phyloP scores from a whole-genome alignment of 2,888 invertebrate species.

The Xanthorhoe spadicearia region DNA sequence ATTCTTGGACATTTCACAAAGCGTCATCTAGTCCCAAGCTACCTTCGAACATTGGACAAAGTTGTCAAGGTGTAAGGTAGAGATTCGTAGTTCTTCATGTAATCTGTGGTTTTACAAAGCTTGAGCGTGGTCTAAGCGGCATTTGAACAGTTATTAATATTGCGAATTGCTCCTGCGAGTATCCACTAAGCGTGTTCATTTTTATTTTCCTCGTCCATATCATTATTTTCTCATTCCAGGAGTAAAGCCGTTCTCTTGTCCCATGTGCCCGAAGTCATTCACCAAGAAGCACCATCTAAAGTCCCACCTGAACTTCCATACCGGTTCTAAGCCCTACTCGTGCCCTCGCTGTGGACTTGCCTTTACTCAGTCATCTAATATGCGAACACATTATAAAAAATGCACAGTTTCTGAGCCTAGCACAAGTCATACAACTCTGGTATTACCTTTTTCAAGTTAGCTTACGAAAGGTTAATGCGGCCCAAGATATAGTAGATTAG shows the following conservation, averaged over 20 bases:
- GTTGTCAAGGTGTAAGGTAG: no score
- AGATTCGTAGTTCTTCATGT: no score
- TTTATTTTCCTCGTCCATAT: no score
- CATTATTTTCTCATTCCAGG: slow-evolving; percentile 73
- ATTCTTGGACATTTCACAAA: no score
- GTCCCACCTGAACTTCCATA: slow-evolving; percentile 93
- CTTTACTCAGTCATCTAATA: slow-evolving; percentile 94
- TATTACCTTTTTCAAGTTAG: neutral
- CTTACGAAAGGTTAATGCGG: neutral
- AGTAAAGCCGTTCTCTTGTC: slow-evolving; percentile 89
- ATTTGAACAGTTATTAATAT: no score
- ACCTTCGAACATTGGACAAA: no score
- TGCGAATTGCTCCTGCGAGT: no score
- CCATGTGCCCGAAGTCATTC: slow-evolving; percentile 90
- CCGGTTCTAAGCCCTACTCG: slow-evolving; percentile 91
- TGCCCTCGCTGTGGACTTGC: slow-evolving; percentile 87
- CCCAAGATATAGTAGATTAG: no score
- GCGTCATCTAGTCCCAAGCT: no score
- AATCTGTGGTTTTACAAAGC: no score
- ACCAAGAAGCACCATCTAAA: slow-evolving; percentile 94
- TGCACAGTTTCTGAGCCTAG: slow-evolving; percentile 74
- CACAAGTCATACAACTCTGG: slow-evolving; percentile 11
- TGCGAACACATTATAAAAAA: slow-evolving; percentile 94
- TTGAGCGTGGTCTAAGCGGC: no score
- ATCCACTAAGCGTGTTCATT: no score